phyloP scores from a whole-genome alignment of 2,113 vertebrate genomes.

The Synodontis membranacea region DNA sequence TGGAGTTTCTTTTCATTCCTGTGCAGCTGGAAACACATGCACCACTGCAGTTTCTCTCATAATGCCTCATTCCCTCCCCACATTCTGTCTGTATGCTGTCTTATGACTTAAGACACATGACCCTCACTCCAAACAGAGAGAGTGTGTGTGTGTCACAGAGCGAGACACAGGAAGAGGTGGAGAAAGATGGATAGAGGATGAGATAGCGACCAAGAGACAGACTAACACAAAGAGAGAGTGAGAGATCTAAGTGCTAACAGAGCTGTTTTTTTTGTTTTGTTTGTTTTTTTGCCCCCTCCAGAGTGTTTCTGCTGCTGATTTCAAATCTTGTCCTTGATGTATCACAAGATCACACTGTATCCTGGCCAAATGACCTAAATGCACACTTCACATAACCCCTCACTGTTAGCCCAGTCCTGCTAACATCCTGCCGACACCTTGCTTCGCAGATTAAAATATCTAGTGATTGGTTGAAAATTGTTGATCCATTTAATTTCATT shows the following conservation, averaged over 20 bases:
- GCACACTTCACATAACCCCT: background rate
- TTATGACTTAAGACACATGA: slow-evolving; percentile 77
- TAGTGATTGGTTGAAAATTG: background rate
- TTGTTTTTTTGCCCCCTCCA: background rate
- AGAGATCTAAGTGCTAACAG: slow-evolving; percentile 2
- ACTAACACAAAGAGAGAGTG: background rate
- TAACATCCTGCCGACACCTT: background rate
- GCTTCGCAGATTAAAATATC: background rate
- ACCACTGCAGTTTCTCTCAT: slow-evolving; percentile 25
- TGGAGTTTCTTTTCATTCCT: background rate
- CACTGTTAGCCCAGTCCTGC: background rate
- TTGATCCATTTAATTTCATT: background rate
- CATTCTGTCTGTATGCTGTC: slow-evolving; percentile 63
- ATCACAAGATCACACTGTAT: background rate
- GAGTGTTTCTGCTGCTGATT: background rate
- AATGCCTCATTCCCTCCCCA: slow-evolving; percentile 5
- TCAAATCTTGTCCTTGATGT: background rate
- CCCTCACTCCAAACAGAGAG: slow-evolving; percentile 55
- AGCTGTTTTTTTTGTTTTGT: background rate
- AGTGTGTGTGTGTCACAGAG: slow-evolving; percentile 38
- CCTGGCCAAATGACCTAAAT: background rate
- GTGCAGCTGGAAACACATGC: slow-evolving; percentile 2
- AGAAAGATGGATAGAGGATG: background rate
- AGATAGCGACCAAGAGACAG: background rate
- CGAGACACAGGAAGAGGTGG: too few species aligned